Evolutionary conservation across 2,113 vertebrate species (phyloP).

Genomic region (Callipepla squamata): DNA sequence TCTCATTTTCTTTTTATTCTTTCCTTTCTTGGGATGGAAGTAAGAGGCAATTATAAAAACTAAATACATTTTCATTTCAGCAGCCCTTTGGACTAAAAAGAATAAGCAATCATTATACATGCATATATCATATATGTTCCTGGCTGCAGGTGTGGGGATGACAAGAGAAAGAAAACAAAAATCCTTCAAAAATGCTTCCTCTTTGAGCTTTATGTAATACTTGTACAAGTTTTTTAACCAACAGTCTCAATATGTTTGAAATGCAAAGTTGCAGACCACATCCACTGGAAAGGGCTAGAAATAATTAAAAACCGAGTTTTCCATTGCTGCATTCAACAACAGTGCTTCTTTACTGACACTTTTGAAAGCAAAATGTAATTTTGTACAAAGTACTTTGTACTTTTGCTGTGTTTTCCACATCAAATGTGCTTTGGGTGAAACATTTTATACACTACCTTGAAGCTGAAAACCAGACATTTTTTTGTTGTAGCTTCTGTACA

Average conservation of each 20-base stretch:
- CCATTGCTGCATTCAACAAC: background rate
- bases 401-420: background rate
- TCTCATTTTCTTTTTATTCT: background rate
- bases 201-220: background rate
- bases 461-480: background rate
- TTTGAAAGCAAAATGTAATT: background rate
- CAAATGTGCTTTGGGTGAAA: background rate
- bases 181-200: background rate
- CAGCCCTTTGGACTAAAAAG: background rate
- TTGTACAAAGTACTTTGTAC: background rate
- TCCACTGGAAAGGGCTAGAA: background rate
- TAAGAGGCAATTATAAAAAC: background rate
- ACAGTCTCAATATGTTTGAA: background rate
- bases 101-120: background rate
- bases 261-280: fast-evolving
- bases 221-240: background rate
- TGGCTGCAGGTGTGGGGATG: background rate
- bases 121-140: background rate
- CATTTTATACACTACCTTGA: background rate
- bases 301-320: background rate
- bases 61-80: background rate
- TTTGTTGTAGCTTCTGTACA: constrained; percentile 1
- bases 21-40: background rate
- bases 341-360: background rate
- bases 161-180: background rate